A percentile compares a stretch with the other conserved stretches of the same genome.
Conservation (phyloP, 1,140 invertebrate genomes). For the Eciton burchellii region DNA sequence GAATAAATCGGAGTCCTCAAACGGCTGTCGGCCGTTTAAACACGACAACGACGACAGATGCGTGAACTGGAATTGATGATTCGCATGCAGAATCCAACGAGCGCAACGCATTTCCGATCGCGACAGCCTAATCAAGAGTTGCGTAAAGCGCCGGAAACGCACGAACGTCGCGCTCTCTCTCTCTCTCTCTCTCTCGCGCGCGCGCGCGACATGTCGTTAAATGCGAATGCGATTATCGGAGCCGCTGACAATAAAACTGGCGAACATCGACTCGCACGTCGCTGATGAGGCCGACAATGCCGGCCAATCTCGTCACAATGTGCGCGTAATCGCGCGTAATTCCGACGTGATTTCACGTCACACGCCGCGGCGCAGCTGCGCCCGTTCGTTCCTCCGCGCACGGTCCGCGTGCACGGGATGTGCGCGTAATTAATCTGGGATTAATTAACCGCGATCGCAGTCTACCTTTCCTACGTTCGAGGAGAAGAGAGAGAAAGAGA, state of each 20-base stretch:
- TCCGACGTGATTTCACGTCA: conserved; percentile 31
- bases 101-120: conserved; percentile 1
- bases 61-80: not conserved
- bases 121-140: conserved; percentile 9
- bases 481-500: too few relatives aligned
- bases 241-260: conserved; percentile 22
- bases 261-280: not conserved
- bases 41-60: not conserved
- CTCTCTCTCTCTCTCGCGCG: too few relatives aligned
- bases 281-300: conserved; percentile 38
- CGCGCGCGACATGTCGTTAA: conserved; percentile 7
- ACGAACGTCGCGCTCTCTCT: too few relatives aligned
- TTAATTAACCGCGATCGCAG: not conserved
- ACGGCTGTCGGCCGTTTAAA: not conserved
- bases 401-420: too few relatives aligned
- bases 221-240: conserved; percentile 32
- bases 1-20: not conserved
- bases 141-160: conserved; percentile 36
- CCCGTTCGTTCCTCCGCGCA: not conserved
- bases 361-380: not conserved
- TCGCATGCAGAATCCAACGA: not conserved
- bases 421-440: conserved; percentile 17
- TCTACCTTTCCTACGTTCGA: not conserved
- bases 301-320: conserved; percentile 31
- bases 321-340: conserved; percentile 31